Base-by-base conservation (phyloP, 2,888 invertebrate species). In the Polydrusus cervinus region DNA sequence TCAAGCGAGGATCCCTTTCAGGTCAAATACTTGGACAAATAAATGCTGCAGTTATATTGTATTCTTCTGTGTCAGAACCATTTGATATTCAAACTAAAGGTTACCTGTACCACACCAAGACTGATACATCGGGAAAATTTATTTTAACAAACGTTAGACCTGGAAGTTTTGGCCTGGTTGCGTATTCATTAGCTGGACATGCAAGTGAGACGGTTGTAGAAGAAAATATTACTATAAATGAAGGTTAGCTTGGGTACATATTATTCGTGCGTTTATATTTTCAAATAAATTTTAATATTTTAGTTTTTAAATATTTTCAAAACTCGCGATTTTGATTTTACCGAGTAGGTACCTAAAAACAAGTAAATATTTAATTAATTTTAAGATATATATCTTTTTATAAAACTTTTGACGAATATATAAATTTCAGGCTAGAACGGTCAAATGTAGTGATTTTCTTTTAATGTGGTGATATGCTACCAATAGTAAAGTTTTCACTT, bases 51-150 rank as follows among this genome's bases (percentile, higher is more conserved):
- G 43, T 62, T 5, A 25, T 62, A 10, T 11, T 62, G 0, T 53
- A 71, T 51, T 40, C 20, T 14, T 71, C 70, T 13, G 3, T 25
- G 20, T 38, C 43, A 2, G 60, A 73, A 51, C 10, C 47, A 11
- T 67, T 60, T 49, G 73, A 73, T 13, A 10, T 38, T 13, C 67
- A 73, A 60, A 67, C 67, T 16, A 57, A 25, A 18, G 73, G 73
- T 10, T 73, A 73, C 43, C 20, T 67, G 5, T 67, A 73, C 13
- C 7, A 51, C 14, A 40, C 20, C 9, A 34, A 49, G 16, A 73
- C 66, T 18, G 67, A 60, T 51, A 43, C 49, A 47, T 13, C 57
- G 30, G 65, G 65, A 18, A 25, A 57, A 20, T 72, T 55, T 34
- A 18, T 6, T 10, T 43, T 72, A 6, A n/a, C 10, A 13, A 57